Percentiles rank a stretch among this genome's conserved stretches.
Evolutionary conservation across 2,797 vertebrate genomes (phyloP).

Genomic region (Clarias fuscus): DNA sequence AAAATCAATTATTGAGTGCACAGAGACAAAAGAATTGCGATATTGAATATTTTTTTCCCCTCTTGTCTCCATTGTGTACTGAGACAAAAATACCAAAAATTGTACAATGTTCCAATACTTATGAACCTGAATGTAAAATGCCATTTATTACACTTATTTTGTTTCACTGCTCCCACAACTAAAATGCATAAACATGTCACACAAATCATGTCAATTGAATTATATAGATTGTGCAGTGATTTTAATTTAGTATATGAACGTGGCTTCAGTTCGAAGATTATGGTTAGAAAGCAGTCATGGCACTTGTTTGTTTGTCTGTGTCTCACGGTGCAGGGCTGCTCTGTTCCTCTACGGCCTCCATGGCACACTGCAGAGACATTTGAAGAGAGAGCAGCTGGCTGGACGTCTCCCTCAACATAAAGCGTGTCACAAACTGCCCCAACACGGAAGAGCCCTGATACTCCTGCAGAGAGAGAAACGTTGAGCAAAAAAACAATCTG

Average conservation of each 20-base stretch:
- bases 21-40: too few species aligned
- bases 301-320: slow-evolving; percentile 22
- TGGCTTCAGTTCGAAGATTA: background rate
- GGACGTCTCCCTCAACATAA: slow-evolving; percentile 88
- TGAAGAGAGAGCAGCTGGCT: slow-evolving; percentile 91
- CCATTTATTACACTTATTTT: too few species aligned
- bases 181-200: background rate
- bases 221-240: background rate
- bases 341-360: slow-evolving; percentile 90
- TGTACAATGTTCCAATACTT: too few species aligned
- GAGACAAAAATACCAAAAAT: too few species aligned
- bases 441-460: slow-evolving; percentile 88
- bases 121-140: too few species aligned
- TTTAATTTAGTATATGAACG: background rate
- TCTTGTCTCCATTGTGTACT: too few species aligned
- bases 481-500: background rate
- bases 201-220: background rate
- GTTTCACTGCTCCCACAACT: background rate
- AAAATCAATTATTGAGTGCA: too few species aligned
- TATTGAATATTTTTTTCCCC: too few species aligned
- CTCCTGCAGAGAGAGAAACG: slow-evolving; percentile 69
- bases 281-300: background rate
- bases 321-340: slow-evolving; percentile 82
- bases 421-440: slow-evolving; percentile 92
- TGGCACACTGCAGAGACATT: slow-evolving; percentile 88